These are phyloP conservation scores for Stegophylla sp. DNA, from an alignment of 2,888 invertebrate genomes.

Conservation along the genomic window DNA sequence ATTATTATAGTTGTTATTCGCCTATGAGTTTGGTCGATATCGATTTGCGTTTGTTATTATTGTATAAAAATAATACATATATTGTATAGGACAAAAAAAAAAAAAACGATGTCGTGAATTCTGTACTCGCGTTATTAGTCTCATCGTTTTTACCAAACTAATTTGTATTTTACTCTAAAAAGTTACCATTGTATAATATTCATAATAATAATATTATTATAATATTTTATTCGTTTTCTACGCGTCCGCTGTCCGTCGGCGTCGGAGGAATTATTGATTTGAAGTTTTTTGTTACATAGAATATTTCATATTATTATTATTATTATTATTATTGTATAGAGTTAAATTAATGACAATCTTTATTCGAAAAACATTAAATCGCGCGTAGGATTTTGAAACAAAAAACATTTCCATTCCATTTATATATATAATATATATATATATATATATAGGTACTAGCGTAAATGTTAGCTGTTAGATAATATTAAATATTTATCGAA, in stretches of 20 bases:
- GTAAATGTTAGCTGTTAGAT: conserved; percentile 39
- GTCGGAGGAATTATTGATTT: conserved; percentile 24
- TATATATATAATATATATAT: conserved; percentile 31
- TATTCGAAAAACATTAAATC: conserved; percentile 22
- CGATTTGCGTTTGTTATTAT: not conserved
- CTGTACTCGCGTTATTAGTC: conserved; percentile 3
- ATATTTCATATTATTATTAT: conserved; percentile 5
- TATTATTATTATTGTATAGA: conserved; percentile 7
- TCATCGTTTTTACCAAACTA: conserved; percentile 12
- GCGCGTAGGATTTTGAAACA: conserved; percentile 16
- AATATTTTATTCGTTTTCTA: conserved; percentile 19
- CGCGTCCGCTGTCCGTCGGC: not conserved
- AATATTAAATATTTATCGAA: conserved; percentile 45
- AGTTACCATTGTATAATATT: conserved; percentile 47
- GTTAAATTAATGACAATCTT: conserved; percentile 52
- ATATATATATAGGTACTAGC: too few relatives aligned
- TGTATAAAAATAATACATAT: conserved; percentile 6
- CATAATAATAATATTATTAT: too few relatives aligned
- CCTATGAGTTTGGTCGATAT: not conserved
- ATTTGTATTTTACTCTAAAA: conserved; percentile 30
- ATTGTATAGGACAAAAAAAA: too few relatives aligned
- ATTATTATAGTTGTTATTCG: too few relatives aligned
- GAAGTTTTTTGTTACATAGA: conserved; percentile 16
- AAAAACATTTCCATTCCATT: not conserved
- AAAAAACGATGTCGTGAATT: not conserved